Conservation (phyloP, 92 coral and sea anemone species). For the Paragorgia papillata region DNA sequence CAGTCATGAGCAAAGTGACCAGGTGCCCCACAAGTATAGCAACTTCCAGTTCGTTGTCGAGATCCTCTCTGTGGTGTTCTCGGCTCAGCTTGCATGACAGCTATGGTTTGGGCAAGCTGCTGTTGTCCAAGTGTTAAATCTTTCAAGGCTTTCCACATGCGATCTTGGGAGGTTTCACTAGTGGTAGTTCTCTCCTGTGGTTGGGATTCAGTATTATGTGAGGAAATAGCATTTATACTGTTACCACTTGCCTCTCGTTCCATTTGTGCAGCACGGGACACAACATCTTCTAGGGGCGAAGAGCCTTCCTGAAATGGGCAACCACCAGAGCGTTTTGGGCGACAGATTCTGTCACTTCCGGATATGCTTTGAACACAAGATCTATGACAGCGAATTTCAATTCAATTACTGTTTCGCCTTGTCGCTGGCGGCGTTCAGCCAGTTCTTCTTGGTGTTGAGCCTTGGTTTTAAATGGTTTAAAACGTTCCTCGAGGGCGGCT, state of each 20-base stretch:
- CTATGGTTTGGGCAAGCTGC: conserved; percentile 10
- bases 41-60: neutral
- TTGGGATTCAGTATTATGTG: neutral
- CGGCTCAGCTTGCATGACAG: too few relatives aligned
- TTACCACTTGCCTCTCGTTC: neutral
- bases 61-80: neutral
- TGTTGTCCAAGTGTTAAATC: neutral
- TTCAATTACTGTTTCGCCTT: neutral
- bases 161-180: neutral
- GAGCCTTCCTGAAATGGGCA: neutral
- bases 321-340: too few relatives aligned
- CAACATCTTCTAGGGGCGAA: conserved; percentile 6
- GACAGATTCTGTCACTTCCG: conserved; percentile 1
- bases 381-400: neutral
- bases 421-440: neutral
- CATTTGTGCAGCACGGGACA: conserved; percentile 10
- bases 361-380: neutral
- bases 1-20: neutral
- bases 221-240: conserved; percentile 4
- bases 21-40: neutral
- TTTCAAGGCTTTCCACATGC: neutral
- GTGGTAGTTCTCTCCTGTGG: neutral
- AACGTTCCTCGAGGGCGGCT: conserved; percentile 2
- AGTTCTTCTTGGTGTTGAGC: conserved; percentile 6
- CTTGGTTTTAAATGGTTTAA: neutral